Percentiles rank a stretch among this genome's conserved stretches.
These are phyloP conservation scores for Hyles euphorbiae DNA, from an alignment of 1,140 invertebrate species.

Conservation along the genomic window DNA sequence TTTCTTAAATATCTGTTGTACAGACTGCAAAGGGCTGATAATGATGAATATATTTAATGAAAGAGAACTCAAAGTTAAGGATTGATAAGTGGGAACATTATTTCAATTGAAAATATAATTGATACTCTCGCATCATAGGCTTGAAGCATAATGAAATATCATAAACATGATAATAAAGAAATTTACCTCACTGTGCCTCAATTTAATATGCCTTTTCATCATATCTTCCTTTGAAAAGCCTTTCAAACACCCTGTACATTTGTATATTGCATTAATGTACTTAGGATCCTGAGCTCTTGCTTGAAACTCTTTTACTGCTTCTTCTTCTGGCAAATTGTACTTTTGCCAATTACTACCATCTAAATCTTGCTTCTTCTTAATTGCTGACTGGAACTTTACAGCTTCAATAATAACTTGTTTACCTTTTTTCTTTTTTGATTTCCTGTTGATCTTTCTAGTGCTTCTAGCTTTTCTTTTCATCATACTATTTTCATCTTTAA, in stretches of 20 bases:
- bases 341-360: constrained; percentile 44
- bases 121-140: no score
- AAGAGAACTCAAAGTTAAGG: no score
- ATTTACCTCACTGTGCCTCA: constrained; percentile 48
- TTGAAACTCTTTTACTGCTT: constrained; percentile 43
- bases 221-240: constrained; percentile 56
- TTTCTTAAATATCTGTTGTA: no score
- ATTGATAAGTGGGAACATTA: no score
- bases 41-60: no score
- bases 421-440: constrained; percentile 1
- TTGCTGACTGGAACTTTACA: no score
- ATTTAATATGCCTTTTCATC: constrained; percentile 40
- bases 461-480: neutral
- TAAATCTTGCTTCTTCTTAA: constrained; percentile 16
- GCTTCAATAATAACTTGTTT: constrained; percentile 1
- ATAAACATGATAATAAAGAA: no score
- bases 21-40: no score
- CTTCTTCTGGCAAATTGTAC: constrained; percentile 41
- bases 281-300: constrained; percentile 32
- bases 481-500: neutral
- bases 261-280: constrained; percentile 37
- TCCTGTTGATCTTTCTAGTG: neutral
- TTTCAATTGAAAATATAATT: no score
- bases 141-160: no score
- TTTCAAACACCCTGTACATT: constrained; percentile 51